Evolutionary conservation across 1,140 invertebrate genomes (phyloP).

Genomic region (Bombyx mandarina): DNA sequence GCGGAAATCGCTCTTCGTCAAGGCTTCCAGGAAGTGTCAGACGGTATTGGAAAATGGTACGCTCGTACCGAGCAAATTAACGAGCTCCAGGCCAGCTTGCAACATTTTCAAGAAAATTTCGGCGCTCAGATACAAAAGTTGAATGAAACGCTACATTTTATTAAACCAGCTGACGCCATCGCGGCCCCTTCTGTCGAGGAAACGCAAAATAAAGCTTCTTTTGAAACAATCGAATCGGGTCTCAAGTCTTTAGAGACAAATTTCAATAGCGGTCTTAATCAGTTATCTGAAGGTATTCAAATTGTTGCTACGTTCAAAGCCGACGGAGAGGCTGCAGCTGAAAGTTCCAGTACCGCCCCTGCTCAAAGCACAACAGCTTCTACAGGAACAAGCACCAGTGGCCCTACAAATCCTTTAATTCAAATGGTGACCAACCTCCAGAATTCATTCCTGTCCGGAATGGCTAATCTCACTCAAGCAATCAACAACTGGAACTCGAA

Average conservation of each 20-base stretch:
- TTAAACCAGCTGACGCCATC: slow-evolving; percentile 19
- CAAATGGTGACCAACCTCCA: slow-evolving; percentile 7
- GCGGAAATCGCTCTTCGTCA: slow-evolving; percentile 32
- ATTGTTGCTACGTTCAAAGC: slow-evolving; percentile 32
- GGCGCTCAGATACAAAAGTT: slow-evolving; percentile 34
- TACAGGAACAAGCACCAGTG: not conserved
- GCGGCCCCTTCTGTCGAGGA: slow-evolving; percentile 3
- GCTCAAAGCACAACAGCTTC: slow-evolving; percentile 12
- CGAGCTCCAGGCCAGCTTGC: slow-evolving; percentile 32
- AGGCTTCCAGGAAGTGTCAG: slow-evolving; percentile 31
- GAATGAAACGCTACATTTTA: slow-evolving; percentile 32
- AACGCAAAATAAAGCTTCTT: slow-evolving; percentile 7
- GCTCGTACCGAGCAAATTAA: slow-evolving; percentile 32
- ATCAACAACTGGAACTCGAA: not conserved
- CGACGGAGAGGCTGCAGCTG: slow-evolving; percentile 27
- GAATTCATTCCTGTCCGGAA: not conserved
- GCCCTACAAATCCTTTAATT: slow-evolving; percentile 1
- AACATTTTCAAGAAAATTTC: slow-evolving; percentile 34
- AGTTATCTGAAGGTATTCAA: slow-evolving; percentile 38
- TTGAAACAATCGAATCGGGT: slow-evolving; percentile 23
- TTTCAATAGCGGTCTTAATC: slow-evolving; percentile 34
- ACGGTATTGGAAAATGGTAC: slow-evolving; percentile 36
- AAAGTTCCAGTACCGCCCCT: slow-evolving; percentile 19
- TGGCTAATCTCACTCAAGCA: slow-evolving; percentile 1
- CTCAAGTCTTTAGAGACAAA: slow-evolving; percentile 36